Evolutionary conservation across 2,113 vertebrate species (phyloP), one percentile per base, ranked within the genome.

Genomic region (Aspiorhynchus laticeps): DNA sequence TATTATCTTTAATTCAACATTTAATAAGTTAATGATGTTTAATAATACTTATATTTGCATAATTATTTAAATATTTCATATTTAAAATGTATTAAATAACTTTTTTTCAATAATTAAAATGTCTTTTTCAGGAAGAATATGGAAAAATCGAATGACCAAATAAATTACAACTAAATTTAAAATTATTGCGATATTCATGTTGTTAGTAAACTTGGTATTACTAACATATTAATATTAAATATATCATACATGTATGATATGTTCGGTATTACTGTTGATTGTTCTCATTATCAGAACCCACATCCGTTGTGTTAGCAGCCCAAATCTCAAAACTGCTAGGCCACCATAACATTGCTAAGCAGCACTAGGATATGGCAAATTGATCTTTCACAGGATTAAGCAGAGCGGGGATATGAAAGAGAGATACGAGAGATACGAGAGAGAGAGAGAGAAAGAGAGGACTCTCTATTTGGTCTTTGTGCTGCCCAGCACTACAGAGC

Each of bases 361-460:
- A 67, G 59, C 26, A 69, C 76, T 53, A 81, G 77, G 82, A 87
- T 75, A 89, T 87, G 71, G 86, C 83, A 61, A 87, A 89, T 87
- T 85, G 83, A 89, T 89, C 88, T 89, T 83, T 75, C 59, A 76
- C 24, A 87, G 86, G 48, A 75, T 83, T 86, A 89, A 83, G 59
- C 80, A 84, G 74, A 88, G 73, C 63, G 38, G 51, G 46, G 51
- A 53, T 59, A 38, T 71, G 67, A 82, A 33, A 87, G n/a, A 82
- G 51, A 74, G 51, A 84, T 59, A n/a, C 8, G 65, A 82, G 12
- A n/a, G n/a, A n/a, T n/a, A n/a, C n/a, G n/a, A n/a, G n/a, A n/a
- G n/a, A 82, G 53, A 85, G 28, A 85, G 51, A 86, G 73, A 48
- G 33, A 26, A 36, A 15, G 79, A 77, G 74, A 61, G 26, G 85